Conservation (phyloP, 2,888 invertebrate species). For the Hydriomena furcata region DNA sequence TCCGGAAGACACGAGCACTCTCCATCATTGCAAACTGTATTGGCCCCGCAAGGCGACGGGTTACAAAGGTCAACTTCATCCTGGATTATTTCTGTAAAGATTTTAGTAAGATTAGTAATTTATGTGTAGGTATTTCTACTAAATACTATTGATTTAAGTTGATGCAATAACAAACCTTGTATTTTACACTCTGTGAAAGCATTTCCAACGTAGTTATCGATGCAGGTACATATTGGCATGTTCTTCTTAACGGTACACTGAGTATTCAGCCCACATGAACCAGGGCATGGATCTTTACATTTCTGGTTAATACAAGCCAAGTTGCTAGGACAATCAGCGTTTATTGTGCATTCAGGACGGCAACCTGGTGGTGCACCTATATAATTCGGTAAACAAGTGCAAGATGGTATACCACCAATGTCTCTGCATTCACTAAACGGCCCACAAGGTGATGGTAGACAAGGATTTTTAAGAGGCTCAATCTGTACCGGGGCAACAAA, state of each 20-base stretch:
- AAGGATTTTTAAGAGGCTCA: slow-evolving; percentile 76
- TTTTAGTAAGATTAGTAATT: background rate
- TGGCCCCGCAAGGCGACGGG: slow-evolving; percentile 87
- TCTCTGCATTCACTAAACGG: slow-evolving; percentile 86
- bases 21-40: slow-evolving; percentile 83
- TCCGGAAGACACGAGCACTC: slow-evolving; percentile 85
- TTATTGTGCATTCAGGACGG: slow-evolving; percentile 87
- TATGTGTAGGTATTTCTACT: background rate
- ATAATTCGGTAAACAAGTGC: slow-evolving; percentile 85
- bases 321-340: slow-evolving; percentile 89
- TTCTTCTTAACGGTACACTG: slow-evolving; percentile 87
- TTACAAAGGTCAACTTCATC: slow-evolving; percentile 82
- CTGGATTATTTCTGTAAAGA: slow-evolving; percentile 52
- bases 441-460: slow-evolving; percentile 86
- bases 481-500: slow-evolving; percentile 44
- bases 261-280: slow-evolving; percentile 88
- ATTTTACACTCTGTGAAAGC: slow-evolving; percentile 86
- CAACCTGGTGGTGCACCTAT: slow-evolving; percentile 89
- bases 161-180: slow-evolving; percentile 65
- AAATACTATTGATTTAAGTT: background rate
- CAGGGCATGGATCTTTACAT: slow-evolving; percentile 92
- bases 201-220: slow-evolving; percentile 88
- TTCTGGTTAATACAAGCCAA: slow-evolving; percentile 90
- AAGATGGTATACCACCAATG: slow-evolving; percentile 84
- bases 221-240: slow-evolving; percentile 89